Percentiles rank a stretch among this genome's conserved stretches.
These are phyloP conservation scores for Tromatobia lineatoria DNA, from an alignment of 2,888 invertebrate species.

Conservation along the genomic window DNA sequence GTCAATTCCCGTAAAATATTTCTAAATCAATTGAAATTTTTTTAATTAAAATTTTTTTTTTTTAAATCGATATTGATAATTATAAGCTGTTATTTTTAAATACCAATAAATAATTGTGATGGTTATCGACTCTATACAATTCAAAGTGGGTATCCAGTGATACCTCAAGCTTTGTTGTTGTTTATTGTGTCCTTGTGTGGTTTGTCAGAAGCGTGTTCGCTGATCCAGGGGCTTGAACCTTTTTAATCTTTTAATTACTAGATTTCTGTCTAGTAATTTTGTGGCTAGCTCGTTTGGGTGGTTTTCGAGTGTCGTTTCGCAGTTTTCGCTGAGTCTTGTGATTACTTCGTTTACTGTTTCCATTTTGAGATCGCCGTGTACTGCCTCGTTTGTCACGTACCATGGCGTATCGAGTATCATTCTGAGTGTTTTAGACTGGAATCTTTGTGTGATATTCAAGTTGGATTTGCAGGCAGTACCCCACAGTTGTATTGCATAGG, in stretches of 20 bases:
- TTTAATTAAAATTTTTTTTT: no score
- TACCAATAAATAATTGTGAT: no score
- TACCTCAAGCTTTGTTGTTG: background rate
- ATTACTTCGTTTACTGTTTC: background rate
- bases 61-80: no score
- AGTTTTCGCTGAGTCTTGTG: no score
- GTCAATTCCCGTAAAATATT: no score
- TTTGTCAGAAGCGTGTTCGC: background rate
- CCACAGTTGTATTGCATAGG: conserved; percentile 64
- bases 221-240: background rate
- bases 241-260: background rate
- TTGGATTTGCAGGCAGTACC: conserved; percentile 36
- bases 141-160: background rate
- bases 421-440: conserved; percentile 53
- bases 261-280: no score
- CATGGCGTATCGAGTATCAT: no score
- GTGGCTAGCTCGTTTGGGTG: no score
- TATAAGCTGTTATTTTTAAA: no score
- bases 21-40: no score
- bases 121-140: no score
- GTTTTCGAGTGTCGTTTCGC: no score
- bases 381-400: background rate
- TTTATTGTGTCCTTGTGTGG: background rate
- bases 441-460: conserved; percentile 61
- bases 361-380: background rate